Evolutionary conservation across 2,113 vertebrate species (phyloP), one percentile per base, ranked within the genome.

Genomic region (Tursiops truncatus): DNA sequence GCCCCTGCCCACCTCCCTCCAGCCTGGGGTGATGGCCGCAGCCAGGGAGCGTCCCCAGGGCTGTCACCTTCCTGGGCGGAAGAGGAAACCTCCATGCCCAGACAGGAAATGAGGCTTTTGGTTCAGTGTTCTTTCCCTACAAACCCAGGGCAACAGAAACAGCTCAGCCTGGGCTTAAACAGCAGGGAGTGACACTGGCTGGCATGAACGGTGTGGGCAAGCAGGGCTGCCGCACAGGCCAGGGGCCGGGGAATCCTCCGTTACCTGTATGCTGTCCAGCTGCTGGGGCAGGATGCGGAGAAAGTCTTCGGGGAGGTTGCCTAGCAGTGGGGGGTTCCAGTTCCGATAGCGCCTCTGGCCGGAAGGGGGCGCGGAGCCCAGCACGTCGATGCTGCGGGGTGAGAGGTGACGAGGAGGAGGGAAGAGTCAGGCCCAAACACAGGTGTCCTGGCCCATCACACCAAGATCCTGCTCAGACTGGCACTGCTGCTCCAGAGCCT

Each of bases 221-320:
- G 84, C 13, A 47, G 58, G 74, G 60, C 26, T 3, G 11, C 60
- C 5, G 20, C 47, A 21, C 36, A 12, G 63, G 77, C 89, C n/a
- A 8, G 77, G 5, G 50, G 36, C 0, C 7, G 53, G 25, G 73
- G 17, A 3, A 3, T 6, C 31, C n/a, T 9, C 82, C 2, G 0
- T 80, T 95, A 99, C 99, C 99, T 99, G 98, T 28, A 99, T 90
- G 89, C 98, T 97, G 4, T 99, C 98, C 15, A 98, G 96, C 98
- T 99, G 99, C 98, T 99, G 99, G 4, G 99, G 99, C 68, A 99
- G 98, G 97, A 99, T 99, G 80, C 99, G 99, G 83, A 99, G 99
- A 74, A 99, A 99, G 74, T 99, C 99, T 71, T 99, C 99, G 0
- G 99, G 99, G 44, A 99, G 99, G 96, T 99, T 99, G 79, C 99